Percentiles rank a stretch among this genome's conserved stretches.
Conservation (phyloP, 2,888 invertebrate genomes). For the Brachyptera risi region DNA sequence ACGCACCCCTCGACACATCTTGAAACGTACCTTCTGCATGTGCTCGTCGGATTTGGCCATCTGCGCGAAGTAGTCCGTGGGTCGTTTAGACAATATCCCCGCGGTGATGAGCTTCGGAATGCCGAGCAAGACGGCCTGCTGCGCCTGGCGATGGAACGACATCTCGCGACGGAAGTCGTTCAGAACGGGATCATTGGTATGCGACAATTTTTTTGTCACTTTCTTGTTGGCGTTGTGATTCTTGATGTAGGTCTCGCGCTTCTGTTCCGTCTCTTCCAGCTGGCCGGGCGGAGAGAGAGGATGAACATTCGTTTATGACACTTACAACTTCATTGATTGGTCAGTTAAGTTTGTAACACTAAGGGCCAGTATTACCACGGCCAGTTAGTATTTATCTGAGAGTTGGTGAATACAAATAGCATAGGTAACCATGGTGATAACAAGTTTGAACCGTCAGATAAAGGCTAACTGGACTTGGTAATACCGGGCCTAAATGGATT, state of each 20-base stretch:
- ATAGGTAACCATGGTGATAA: too few species aligned
- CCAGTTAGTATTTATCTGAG: too few species aligned
- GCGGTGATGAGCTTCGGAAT: conserved; percentile 71
- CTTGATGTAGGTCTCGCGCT: conserved; percentile 58
- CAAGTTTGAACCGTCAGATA: too few species aligned
- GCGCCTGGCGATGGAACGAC: conserved; percentile 80
- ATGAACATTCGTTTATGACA: background rate
- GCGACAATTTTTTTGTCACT: conserved; percentile 37
- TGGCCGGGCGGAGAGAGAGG: conserved; percentile 44
- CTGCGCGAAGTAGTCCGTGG: conserved; percentile 97
- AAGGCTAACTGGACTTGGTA: too few species aligned
- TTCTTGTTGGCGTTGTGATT: conserved; percentile 59
- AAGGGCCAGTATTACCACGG: too few species aligned
- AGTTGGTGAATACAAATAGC: too few species aligned
- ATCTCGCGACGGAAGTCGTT: conserved; percentile 93
- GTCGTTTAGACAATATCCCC: conserved; percentile 74
- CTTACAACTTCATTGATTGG: background rate
- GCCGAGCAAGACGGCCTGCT: conserved; percentile 78
- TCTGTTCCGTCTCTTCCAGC: conserved; percentile 69
- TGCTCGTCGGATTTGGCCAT: conserved; percentile 98
- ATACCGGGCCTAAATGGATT: too few species aligned
- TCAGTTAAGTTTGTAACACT: too few species aligned
- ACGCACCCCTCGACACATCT: too few species aligned
- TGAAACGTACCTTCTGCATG: conserved; percentile 75
- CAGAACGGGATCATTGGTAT: conserved; percentile 63